These are phyloP conservation scores for Hypocryptadius cinnamomeus DNA, from an alignment of 2,113 vertebrate genomes.

Conservation along the genomic window DNA sequence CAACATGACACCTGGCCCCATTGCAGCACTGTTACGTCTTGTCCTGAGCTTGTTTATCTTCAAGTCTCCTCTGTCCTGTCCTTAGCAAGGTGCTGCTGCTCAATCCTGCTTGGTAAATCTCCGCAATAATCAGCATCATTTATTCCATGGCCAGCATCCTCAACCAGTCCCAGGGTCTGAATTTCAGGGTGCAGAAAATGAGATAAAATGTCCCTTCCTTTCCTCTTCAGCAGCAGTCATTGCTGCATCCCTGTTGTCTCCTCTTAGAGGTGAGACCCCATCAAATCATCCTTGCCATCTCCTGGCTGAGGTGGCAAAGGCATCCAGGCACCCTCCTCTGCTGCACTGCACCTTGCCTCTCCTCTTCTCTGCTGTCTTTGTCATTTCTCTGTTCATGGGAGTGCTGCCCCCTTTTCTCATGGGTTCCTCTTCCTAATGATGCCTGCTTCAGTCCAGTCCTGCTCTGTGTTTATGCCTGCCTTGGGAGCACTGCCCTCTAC, in stretches of 20 bases:
- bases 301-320: not conserved
- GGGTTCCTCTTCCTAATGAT: not conserved
- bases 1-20: not conserved
- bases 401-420: not conserved
- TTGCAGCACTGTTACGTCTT: not conserved
- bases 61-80: not conserved
- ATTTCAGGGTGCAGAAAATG: not conserved
- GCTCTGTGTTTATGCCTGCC: not conserved
- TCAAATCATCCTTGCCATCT: not conserved
- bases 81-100: not conserved
- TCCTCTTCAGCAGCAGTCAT: not conserved
- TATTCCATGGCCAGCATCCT: not conserved
- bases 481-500: not conserved
- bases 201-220: not conserved
- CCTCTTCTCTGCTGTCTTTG: not conserved
- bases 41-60: not conserved
- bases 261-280: not conserved
- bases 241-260: accelerated
- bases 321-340: not conserved
- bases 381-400: not conserved
- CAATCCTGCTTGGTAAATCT: not conserved
- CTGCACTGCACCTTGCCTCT: accelerated
- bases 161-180: not conserved
- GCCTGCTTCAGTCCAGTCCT: not conserved
- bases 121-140: not conserved